A percentile compares a stretch with the other conserved stretches of the same genome.
Conservation (phyloP, 1,140 invertebrate genomes). For the Glossosoma conforme region DNA sequence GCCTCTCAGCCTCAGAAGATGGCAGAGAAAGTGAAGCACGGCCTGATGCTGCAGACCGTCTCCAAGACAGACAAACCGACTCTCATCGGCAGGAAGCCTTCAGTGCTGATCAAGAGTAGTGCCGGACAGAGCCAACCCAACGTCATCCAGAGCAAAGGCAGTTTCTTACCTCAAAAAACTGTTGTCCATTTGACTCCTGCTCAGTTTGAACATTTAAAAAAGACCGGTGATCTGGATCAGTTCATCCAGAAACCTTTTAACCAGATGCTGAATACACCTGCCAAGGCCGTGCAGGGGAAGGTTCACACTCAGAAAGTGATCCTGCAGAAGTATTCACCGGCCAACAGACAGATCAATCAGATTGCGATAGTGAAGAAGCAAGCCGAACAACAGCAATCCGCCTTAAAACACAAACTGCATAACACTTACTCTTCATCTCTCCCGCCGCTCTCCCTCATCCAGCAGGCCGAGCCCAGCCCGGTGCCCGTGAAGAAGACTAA, state of each 20-base stretch:
- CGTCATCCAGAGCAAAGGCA: no score
- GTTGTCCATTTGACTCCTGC: constrained; percentile 46
- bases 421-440: constrained; percentile 30
- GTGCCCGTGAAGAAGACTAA: constrained; percentile 33
- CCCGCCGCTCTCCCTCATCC: constrained; percentile 21
- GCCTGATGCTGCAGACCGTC: not conserved
- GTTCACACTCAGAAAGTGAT: constrained; percentile 38
- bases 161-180: constrained; percentile 42
- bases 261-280: not conserved
- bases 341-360: constrained; percentile 19
- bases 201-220: constrained; percentile 47
- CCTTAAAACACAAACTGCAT: constrained; percentile 31
- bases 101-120: constrained; percentile 8
- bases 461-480: constrained; percentile 19
- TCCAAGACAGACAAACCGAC: constrained; percentile 1
- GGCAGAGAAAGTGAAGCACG: constrained; percentile 5
- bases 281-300: constrained; percentile 11
- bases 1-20: constrained; percentile 4
- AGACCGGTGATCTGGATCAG: constrained; percentile 41
- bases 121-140: not conserved
- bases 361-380: not conserved
- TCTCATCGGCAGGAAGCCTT: not conserved
- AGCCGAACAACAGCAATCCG: constrained; percentile 15
- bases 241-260: not conserved
- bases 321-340: constrained; percentile 40